phyloP scores from a whole-genome alignment of 1,140 invertebrate genomes.

The Varroa destructor region DNA sequence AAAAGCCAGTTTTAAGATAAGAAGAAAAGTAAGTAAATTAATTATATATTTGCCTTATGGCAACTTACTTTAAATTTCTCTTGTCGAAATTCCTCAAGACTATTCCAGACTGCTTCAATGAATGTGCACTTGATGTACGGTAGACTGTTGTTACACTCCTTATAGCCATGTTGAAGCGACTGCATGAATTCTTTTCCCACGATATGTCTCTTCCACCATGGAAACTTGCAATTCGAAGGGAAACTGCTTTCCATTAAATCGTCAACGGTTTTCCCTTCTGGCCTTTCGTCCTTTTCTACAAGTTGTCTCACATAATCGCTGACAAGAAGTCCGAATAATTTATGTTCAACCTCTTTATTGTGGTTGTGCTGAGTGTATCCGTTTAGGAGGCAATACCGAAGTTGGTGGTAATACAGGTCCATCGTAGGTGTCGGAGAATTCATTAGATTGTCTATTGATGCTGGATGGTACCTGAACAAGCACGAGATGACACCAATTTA shows the following conservation, averaged over 20 bases:
- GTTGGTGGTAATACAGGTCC: constrained; percentile 5
- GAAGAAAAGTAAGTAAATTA: too few species aligned
- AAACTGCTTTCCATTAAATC: neutral
- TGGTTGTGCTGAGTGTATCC: neutral
- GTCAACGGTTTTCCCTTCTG: neutral
- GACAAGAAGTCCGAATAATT: neutral
- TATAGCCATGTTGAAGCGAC: neutral
- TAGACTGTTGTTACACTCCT: neutral
- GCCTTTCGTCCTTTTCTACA: constrained; percentile 9
- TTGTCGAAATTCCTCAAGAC: neutral
- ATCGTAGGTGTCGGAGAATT: neutral
- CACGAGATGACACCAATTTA: neutral
- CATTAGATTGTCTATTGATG: neutral
- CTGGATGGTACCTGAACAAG: constrained; percentile 2
- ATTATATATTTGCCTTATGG: neutral
- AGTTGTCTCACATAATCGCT: constrained; percentile 11
- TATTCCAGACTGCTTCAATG: constrained; percentile 1
- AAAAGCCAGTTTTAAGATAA: neutral
- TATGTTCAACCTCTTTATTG: neutral
- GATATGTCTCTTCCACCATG: constrained; percentile 5
- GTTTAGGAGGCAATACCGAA: constrained; percentile 8
- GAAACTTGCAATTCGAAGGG: neutral
- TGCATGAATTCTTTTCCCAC: constrained; percentile 7
- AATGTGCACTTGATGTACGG: constrained; percentile 20
- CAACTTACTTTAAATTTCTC: constrained; percentile 4